Conservation (phyloP, 2,113 vertebrate species). For the Petrocephalus microphthalmus region DNA sequence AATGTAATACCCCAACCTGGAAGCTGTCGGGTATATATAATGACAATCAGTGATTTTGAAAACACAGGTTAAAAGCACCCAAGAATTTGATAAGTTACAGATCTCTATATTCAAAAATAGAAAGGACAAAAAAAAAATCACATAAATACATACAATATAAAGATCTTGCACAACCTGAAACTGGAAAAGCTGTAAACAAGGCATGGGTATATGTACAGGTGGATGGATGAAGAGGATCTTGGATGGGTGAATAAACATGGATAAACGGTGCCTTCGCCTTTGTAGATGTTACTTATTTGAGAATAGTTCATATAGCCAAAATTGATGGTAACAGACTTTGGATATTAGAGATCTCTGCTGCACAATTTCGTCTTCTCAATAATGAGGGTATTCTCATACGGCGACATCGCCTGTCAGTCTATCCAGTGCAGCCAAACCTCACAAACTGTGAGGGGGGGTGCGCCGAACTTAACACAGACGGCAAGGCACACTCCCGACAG, state of each 20-base stretch:
- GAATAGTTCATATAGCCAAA: neutral
- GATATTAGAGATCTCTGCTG: neutral
- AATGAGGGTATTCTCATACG: neutral
- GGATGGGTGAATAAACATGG: neutral
- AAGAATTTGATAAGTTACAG: neutral
- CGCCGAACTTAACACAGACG: slow-evolving; percentile 5
- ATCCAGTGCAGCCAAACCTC: neutral
- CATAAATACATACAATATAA: neutral
- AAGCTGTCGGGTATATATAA: neutral
- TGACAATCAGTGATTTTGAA: neutral
- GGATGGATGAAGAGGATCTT: neutral
- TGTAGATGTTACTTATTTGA: neutral
- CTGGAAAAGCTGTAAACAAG: neutral
- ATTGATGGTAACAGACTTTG: neutral
- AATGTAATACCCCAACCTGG: neutral
- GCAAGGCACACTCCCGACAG: neutral
- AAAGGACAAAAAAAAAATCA: neutral
- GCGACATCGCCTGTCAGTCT: neutral
- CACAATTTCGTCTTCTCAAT: neutral
- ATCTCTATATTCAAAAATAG: neutral
- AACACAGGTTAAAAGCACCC: neutral
- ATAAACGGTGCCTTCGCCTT: neutral
- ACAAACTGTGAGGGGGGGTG: neutral
- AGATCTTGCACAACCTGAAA: neutral
- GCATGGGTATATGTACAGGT: neutral